Base-by-base conservation (phyloP, 2,888 invertebrate species). In the Tenthredo mesomela region DNA sequence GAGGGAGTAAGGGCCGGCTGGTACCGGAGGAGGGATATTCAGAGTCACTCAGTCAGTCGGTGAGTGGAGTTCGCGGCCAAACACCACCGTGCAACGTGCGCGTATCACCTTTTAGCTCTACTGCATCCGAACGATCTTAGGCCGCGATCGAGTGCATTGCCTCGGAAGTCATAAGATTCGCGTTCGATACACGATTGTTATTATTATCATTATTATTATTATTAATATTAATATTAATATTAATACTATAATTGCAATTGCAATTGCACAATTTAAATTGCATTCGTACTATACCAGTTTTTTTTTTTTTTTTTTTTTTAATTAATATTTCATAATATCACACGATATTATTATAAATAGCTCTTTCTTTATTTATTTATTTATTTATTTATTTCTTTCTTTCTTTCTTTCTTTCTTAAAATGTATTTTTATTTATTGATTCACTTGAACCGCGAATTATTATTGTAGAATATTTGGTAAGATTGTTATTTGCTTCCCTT, bases 31-130 rank as follows among this genome's bases (percentile, higher is more conserved):
- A 82, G 82, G 58, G 82, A 82, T 50, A 67, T 65, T 82, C 82
- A 82, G 82, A 82, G 82, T 82, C 82, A 82, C 47, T 82, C 82
- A 82, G 82, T 82, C 82, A 82, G 82, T 82, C 82, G 82, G 82
- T 82, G 82, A 82, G 82, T 82, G 50, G 82, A 82, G 82, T 82
- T 82, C 82, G 82, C 82, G 82, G 82, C 82, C 82, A 82, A 82
- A 70, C 82, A 67, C 43, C 82, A 61, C 37, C 29, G 77, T 50
- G 77, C 80, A 80, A 37, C 61, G 80, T 58, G 61, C 80, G 50
- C 77, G 73, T 73, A 40, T 40, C 43, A 73, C 67, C 29, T 67
- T 67, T 67, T 67, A 40, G 73, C 73, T 43, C 73, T 43, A 73
- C 73, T 70, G 70, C 70, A 70, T 37, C n/a, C n/a, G 25, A 29